Evolutionary conservation across 2,888 invertebrate species (phyloP).

Genomic region (Dynastes maya): DNA sequence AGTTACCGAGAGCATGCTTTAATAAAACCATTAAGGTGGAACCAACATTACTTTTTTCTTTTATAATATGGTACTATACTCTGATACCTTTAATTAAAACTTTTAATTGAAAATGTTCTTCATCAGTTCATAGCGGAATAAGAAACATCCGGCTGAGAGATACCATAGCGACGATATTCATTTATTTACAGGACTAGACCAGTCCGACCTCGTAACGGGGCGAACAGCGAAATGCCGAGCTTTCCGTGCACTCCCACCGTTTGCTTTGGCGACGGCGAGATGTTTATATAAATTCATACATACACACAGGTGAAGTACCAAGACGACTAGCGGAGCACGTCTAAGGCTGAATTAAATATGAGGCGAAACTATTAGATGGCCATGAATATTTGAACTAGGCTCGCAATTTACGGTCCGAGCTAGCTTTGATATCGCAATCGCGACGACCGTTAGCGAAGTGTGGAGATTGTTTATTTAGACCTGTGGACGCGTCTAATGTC

Average conservation of each 20-base stretch:
- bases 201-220: no score
- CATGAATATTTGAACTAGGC: conserved; percentile 1
- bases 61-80: no score
- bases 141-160: no score
- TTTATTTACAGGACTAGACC: neutral
- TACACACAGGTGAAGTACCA: neutral
- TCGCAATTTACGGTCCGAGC: conserved; percentile 1
- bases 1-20: no score
- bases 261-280: neutral
- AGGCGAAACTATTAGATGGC: conserved; percentile 2
- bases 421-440: neutral
- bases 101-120: no score
- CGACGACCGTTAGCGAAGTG: neutral
- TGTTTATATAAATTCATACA: no score
- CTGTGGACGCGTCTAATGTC: neutral
- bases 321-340: neutral
- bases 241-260: neutral
- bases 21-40: no score
- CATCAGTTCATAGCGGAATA: no score
- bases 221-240: neutral
- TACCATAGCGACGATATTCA: neutral
- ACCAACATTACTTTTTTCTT: no score
- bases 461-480: neutral
- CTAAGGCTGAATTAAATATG: neutral
- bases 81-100: no score